Evolutionary conservation across 2,113 vertebrate genomes (phyloP).

Genomic region (Lophotis ruficrista): DNA sequence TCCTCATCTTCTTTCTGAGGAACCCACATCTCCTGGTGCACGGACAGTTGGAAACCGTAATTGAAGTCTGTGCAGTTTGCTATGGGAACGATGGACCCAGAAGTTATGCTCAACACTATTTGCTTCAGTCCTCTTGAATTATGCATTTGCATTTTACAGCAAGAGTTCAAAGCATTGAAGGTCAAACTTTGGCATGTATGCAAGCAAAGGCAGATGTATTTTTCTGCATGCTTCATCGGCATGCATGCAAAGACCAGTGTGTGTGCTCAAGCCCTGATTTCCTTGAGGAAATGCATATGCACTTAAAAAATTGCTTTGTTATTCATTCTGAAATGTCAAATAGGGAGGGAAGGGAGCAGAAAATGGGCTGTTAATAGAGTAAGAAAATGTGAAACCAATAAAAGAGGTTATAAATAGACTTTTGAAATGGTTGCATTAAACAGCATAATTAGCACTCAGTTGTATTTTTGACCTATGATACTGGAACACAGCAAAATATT

Average conservation of each 20-base stretch:
- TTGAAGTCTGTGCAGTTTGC: not conserved
- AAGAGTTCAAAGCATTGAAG: slow-evolving; percentile 37
- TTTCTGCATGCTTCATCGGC: not conserved
- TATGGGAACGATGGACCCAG: not conserved
- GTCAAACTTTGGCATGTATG: not conserved
- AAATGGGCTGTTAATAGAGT: slow-evolving; percentile 5
- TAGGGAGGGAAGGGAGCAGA: not conserved
- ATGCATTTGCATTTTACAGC: slow-evolving; percentile 16
- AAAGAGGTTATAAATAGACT: not conserved
- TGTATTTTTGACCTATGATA: slow-evolving; percentile 7
- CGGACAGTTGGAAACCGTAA: not conserved
- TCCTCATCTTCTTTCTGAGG: not conserved
- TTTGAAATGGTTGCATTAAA: not conserved
- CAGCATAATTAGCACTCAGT: not conserved
- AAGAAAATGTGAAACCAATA: slow-evolving; percentile 3
- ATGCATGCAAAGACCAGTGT: not conserved
- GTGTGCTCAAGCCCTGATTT: slow-evolving; percentile 11
- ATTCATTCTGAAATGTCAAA: slow-evolving; percentile 38
- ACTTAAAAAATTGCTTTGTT: slow-evolving; percentile 10
- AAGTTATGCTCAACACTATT: not conserved
- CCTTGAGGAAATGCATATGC: slow-evolving; percentile 42
- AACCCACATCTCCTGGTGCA: not conserved
- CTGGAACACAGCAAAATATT: not conserved
- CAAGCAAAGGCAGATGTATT: slow-evolving; percentile 11
- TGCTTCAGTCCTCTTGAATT: slow-evolving; percentile 37